A percentile compares a stretch with the other conserved stretches of the same genome.
Conservation (phyloP, 2,797 vertebrate species). For the Chaenodraco wilsoni region DNA sequence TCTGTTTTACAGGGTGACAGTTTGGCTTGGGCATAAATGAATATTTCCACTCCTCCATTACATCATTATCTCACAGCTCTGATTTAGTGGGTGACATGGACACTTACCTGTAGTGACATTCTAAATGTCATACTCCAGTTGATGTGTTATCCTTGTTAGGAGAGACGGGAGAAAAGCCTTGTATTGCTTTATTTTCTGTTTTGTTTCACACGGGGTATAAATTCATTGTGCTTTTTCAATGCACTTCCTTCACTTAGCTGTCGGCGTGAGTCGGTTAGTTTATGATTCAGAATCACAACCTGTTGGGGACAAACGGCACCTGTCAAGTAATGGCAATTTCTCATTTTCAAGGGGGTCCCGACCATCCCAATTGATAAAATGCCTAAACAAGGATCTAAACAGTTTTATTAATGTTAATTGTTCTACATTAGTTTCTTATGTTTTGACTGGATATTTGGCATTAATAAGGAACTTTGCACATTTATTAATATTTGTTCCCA, state of each 20-base stretch:
- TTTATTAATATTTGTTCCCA: background rate
- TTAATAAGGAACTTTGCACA: background rate
- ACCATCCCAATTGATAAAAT: background rate
- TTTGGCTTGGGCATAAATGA: slow-evolving; percentile 62
- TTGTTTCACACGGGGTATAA: slow-evolving; percentile 16
- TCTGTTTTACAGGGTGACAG: slow-evolving; percentile 78
- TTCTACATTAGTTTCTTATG: background rate
- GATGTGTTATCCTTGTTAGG: slow-evolving; percentile 23
- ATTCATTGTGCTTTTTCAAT: slow-evolving; percentile 10
- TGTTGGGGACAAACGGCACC: background rate
- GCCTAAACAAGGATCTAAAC: slow-evolving; percentile 1
- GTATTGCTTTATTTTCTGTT: background rate
- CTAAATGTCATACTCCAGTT: slow-evolving; percentile 31
- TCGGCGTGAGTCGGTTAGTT: background rate
- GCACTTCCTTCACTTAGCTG: slow-evolving; percentile 4
- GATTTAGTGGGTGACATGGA: slow-evolving; percentile 22
- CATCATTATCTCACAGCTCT: slow-evolving; percentile 45
- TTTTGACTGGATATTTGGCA: background rate
- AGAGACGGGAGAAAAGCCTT: background rate
- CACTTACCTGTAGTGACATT: slow-evolving; percentile 15
- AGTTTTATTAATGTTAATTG: background rate
- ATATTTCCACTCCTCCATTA: slow-evolving; percentile 63
- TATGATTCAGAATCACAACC: slow-evolving; percentile 8
- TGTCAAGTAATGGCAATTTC: slow-evolving; percentile 10
- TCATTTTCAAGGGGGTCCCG: background rate